phyloP scores from a whole-genome alignment of 2,113 vertebrate species.

The Channa maculata region DNA sequence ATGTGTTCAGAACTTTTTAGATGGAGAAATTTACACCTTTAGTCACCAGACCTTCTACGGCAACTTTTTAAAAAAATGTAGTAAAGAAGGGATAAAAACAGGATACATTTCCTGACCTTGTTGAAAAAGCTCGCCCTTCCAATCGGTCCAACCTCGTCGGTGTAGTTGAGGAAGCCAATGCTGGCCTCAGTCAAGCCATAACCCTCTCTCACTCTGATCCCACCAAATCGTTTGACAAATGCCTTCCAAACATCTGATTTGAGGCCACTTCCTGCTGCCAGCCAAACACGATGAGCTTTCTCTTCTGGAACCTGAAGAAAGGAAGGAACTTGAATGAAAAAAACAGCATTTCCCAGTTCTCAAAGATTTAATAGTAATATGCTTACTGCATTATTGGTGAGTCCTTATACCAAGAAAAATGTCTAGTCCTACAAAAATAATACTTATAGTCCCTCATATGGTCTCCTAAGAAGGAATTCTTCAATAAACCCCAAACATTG shows the following conservation, averaged over 20 bases:
- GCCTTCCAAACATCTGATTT: conserved; percentile 88
- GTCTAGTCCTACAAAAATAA: too few relatives aligned
- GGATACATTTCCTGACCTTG: conserved; percentile 47
- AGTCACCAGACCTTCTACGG: too few relatives aligned
- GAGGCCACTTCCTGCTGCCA: conserved; percentile 87
- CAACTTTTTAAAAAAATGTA: too few relatives aligned
- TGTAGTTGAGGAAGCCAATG: conserved; percentile 92
- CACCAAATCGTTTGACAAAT: conserved; percentile 85
- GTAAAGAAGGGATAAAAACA: too few relatives aligned
- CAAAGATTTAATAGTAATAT: too few relatives aligned
- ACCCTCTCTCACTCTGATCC: conserved; percentile 85
- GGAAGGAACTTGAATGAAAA: background rate
- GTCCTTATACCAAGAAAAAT: background rate
- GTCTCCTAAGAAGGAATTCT: too few relatives aligned
- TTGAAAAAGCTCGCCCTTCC: conserved; percentile 88
- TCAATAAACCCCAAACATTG: too few relatives aligned
- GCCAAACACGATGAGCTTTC: conserved; percentile 78
- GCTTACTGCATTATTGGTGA: too few relatives aligned
- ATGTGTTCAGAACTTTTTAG: too few relatives aligned
- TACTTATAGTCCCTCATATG: too few relatives aligned
- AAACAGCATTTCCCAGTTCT: too few relatives aligned
- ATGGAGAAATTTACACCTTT: too few relatives aligned
- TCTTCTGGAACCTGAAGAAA: conserved; percentile 77
- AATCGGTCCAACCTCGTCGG: conserved; percentile 83
- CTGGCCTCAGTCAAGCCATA: conserved; percentile 91